Base-by-base conservation (phyloP, 2,888 invertebrate species). In the Dicycla oo region DNA sequence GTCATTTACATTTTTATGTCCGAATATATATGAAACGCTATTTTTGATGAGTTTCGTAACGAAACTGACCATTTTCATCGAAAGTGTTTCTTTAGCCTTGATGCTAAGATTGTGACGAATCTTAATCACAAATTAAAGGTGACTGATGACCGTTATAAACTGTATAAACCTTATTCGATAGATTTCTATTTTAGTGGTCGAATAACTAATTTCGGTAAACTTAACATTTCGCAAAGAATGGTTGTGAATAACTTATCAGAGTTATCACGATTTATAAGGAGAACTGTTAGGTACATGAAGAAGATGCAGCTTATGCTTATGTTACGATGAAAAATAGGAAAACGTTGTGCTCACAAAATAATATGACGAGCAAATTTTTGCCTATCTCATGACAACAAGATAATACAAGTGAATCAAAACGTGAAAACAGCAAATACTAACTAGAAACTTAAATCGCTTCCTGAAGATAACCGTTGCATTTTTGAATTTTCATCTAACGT, bases 1-100 rank as follows among this genome's bases (percentile, higher is more conserved):
- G 69, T 79, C 73, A 90, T 92, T 91, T 88, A 86, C 89, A 92
- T 92, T 88, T 90, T 87, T 86, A 90, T 88, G 80, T 78, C 75
- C 81, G 83, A n/a, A n/a, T 87, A 85, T 75, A 77, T 84, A 75
- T 79, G 67, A 82, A 82, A 84, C 78, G 77, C 74, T 84, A 71
- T 63, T 72, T 75, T 81, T 72, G 64, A 80, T 75, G 69, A 61
- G 75, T 90, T 89, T 89, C 86, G 87, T 85, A 89, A 91, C 64
- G 18, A 66, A 84, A 63, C 62, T 80, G 71, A 68, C 74, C 65
- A 73, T 83, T 85, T 87, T 64, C 65, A 71, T 73, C 54, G 63
- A 72, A 73, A 64, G 65, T 79, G 72, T 78, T 82, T 78, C 78
- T 70, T 72, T 47, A 72, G 74, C 81, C 84, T 86, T 83, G 84